Conservation (phyloP, 1,140 invertebrate species). For the Aphelinus atriplicis region DNA sequence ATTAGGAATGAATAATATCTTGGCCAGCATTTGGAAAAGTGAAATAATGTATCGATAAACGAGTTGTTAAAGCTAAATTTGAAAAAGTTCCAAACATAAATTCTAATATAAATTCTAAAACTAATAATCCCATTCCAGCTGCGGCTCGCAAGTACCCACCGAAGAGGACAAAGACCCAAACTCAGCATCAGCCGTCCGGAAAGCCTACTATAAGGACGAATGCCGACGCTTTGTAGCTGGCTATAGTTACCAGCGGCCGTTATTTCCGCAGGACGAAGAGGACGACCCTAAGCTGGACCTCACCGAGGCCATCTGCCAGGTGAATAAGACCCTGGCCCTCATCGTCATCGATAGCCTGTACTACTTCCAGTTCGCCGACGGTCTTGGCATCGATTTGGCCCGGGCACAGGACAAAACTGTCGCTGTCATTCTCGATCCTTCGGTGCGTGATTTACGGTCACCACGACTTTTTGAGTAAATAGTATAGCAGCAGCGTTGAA, state of each 20-base stretch:
- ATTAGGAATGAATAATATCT: no score
- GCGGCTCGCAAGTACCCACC: not conserved
- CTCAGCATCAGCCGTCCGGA: constrained; percentile 59
- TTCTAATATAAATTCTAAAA: no score
- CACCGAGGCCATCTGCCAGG: constrained; percentile 67
- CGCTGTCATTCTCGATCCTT: constrained; percentile 77
- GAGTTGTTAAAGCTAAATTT: no score
- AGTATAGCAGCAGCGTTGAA: no score
- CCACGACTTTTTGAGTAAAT: not conserved
- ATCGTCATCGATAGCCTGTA: constrained; percentile 76
- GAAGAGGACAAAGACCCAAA: constrained; percentile 66
- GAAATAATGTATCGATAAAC: no score
- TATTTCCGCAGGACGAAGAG: constrained; percentile 49
- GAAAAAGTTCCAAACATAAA: no score
- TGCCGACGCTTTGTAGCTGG: constrained; percentile 57
- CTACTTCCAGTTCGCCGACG: constrained; percentile 78
- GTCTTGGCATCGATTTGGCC: constrained; percentile 75
- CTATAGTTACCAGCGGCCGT: constrained; percentile 56
- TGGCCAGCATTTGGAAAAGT: constrained; percentile 5
- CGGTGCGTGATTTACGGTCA: constrained; percentile 64
- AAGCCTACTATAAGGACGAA: constrained; percentile 47
- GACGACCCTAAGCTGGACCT: constrained; percentile 35
- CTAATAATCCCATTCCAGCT: constrained; percentile 14
- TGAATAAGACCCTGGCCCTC: constrained; percentile 75
- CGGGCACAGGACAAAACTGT: constrained; percentile 72